A percentile compares a stretch with the other conserved stretches of the same genome.
phyloP scores from a whole-genome alignment of 92 coral and sea anemone species.

The Heteractis magnifica region DNA sequence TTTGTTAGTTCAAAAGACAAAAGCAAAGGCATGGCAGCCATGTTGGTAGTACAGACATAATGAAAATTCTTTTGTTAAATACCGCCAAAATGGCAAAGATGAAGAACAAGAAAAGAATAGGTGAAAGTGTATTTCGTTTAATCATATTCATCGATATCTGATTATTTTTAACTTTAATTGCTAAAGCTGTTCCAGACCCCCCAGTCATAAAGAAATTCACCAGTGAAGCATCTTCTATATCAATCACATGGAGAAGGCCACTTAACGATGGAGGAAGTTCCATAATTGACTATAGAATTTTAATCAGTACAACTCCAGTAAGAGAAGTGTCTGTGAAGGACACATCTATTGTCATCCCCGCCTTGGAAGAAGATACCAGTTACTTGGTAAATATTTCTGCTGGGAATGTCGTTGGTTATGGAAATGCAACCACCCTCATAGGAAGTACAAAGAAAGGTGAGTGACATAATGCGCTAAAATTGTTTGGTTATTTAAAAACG shows the following conservation, averaged over 20 bases:
- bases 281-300: conserved; percentile 6
- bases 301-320: conserved; percentile 16
- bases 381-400: conserved; percentile 50
- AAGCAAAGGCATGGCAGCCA: too few relatives aligned
- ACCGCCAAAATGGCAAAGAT: too few relatives aligned
- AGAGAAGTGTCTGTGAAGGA: conserved; percentile 16
- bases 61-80: too few relatives aligned
- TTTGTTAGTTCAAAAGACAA: too few relatives aligned
- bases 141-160: background rate
- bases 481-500: too few relatives aligned
- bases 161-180: background rate
- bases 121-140: too few relatives aligned
- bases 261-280: conserved; percentile 20
- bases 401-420: conserved; percentile 45
- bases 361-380: conserved; percentile 19
- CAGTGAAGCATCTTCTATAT: conserved; percentile 1
- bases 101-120: too few relatives aligned
- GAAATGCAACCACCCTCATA: conserved; percentile 16
- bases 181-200: conserved; percentile 16
- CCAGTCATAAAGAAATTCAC: background rate
- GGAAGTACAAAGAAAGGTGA: conserved; percentile 17
- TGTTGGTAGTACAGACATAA: too few relatives aligned
- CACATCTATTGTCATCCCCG: conserved; percentile 20
- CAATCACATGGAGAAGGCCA: conserved; percentile 26
- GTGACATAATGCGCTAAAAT: too few relatives aligned